Evolutionary conservation across 2,113 vertebrate species (phyloP), one percentile per base, ranked within the genome.

Genomic region (Anoplopoma fimbria): DNA sequence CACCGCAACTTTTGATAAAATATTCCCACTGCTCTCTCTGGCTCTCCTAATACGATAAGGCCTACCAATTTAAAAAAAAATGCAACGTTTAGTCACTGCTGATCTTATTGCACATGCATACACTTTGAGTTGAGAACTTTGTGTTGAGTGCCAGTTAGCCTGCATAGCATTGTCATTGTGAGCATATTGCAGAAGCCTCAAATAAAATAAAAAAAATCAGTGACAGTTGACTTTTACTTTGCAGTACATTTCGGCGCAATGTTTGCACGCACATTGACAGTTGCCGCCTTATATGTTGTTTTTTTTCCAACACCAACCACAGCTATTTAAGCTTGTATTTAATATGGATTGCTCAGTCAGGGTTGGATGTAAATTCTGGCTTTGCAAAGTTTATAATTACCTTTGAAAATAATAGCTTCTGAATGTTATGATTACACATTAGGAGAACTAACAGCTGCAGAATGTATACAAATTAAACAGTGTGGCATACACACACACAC

Each of bases 381-480:
- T 5, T 14, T 57, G 38, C 23, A 60, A 58, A 47, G 61, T 29
- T 34, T 51, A 10, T 70, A 70, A 67, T 77, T 68, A 42, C 1
- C 4, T 40, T 6, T 17, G 3, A 2, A 27, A 27, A 21, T 3
- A 42, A 64, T 64, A 49, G 8, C 25, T 63, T 36, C 13, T 33
- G 33, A 77, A 76, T 76, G 51, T 65, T 40, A 23, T 64, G n/a
- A 64, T 53, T 51, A 23, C 61, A 76, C 34, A 4, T 40, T 6
- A 9, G 47, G 47, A n/a, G 19, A 55, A 33, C 45, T 27, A 75
- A 75, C 34, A 55, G 65, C 58, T 57, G 58, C 42, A 81, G 70
- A n/a, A 47, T 47, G 15, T 38, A 40, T 65, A 19, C 19, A 38
- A 33, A 33, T 34, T 25, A 53, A 33, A 10, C 45, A 21, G 65